Base-by-base conservation (phyloP, 2,113 vertebrate genomes). In the Ceyx cyanopectus region DNA sequence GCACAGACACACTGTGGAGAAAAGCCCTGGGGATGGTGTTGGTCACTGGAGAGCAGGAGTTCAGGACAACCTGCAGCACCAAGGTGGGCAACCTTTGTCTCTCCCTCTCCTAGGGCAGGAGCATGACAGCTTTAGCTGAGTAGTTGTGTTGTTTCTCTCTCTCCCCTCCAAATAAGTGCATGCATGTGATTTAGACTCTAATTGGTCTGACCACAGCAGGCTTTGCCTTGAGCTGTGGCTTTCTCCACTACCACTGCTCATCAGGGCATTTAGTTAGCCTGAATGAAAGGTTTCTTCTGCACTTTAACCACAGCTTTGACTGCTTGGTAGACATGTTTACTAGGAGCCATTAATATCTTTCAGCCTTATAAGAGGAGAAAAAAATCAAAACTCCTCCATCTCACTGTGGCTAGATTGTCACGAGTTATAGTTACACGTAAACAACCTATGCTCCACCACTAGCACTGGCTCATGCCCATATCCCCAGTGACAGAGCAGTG, bases 231-330 rank as follows among this genome's bases (percentile, higher is more conserved):
- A 37, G 30, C 53, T 63, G 53, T 81, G 81, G 43, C 62, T 94
- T 87, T 41, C 78, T 54, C 16, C 41, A 22, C 57, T 5, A 7
- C 20, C 29, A 75, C 74, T 48, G 14, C 66, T 53, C 45, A 19
- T 16, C 2, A 6, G 16, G 34, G 19, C 29, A 46, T n/a, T 58
- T 41, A n/a, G 46, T 7, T 75, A 48, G 46, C 62, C 50, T 46
- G 23, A 65, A 72, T 0, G 0, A 67, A 81, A 72, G 30, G 53
- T 20, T 43, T 34, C 14, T 74, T 3, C 0, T 65, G 86, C 40
- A 12, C 62, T 93, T 61, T 21, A 81, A 58, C 24, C 34, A 45
- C 70, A 26, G 43, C 34, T 81, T 32, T 5, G 12, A 5, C 37
- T 62, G 13, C 16, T 69, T 2, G 0, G 29, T 43, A 43, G 58